A percentile compares a stretch with the other conserved stretches of the same genome.
Conservation (phyloP, 2,888 invertebrate species). For the Athrips mouffetella region DNA sequence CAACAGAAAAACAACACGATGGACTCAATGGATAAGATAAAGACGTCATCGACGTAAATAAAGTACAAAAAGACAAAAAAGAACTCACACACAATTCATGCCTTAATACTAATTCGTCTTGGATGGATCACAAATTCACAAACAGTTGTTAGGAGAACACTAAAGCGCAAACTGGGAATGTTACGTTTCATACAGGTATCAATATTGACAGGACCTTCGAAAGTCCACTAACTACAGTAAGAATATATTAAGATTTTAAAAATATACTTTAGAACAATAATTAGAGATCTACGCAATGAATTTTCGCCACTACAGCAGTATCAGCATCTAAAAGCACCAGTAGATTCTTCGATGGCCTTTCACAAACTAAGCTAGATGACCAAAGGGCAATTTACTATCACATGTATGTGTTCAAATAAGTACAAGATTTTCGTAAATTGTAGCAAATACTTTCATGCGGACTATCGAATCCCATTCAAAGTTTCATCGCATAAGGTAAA, state of each 20-base stretch:
- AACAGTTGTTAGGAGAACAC: conserved; percentile 69
- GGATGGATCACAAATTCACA: conserved; percentile 78
- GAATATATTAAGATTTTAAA: conserved; percentile 57
- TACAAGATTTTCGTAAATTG: too few species aligned
- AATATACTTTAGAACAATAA: conserved; percentile 55
- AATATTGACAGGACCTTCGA: conserved; percentile 58
- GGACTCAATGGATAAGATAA: background rate
- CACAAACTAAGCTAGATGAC: conserved; percentile 32
- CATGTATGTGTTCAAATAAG: too few species aligned
- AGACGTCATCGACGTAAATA: background rate
- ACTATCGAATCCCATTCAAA: conserved; percentile 14
- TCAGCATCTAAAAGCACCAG: conserved; percentile 60
- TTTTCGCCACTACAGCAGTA: conserved; percentile 53
- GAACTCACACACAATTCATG: conserved; percentile 62
- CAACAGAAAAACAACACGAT: background rate
- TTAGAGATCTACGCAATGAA: conserved; percentile 61
- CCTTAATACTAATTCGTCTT: conserved; percentile 53
- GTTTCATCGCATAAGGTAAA: background rate
- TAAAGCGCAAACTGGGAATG: conserved; percentile 75
- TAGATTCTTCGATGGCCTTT: conserved; percentile 20
- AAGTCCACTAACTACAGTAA: conserved; percentile 56
- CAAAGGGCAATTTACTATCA: too few species aligned
- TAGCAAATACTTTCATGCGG: conserved; percentile 16
- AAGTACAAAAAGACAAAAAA: conserved; percentile 16
- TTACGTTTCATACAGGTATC: conserved; percentile 76